A percentile compares a stretch with the other conserved stretches of the same genome.
These are phyloP conservation scores for Neodiprion virginianus DNA, from an alignment of 1,140 invertebrate genomes.

Conservation along the genomic window DNA sequence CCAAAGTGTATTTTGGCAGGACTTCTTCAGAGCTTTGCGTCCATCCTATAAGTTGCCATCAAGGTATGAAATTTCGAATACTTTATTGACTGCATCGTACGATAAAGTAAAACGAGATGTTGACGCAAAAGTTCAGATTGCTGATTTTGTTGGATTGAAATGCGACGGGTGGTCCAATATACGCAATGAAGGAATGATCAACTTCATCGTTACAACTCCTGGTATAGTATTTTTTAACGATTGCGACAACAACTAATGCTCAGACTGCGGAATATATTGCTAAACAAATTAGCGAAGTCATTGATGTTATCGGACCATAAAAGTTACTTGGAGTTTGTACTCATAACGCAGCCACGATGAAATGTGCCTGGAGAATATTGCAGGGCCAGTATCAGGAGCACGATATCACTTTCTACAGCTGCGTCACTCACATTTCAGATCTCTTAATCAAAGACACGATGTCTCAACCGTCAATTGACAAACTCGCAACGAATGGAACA, in stretches of 20 bases:
- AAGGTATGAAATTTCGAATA: no score
- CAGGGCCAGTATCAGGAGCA: constrained; percentile 23
- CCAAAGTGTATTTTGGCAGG: constrained; percentile 13
- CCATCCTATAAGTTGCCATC: no score
- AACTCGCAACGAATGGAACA: constrained; percentile 10
- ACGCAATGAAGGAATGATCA: constrained; percentile 33
- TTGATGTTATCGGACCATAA: no score
- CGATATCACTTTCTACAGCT: constrained; percentile 21
- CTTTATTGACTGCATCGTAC: no score
- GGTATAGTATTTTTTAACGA: constrained; percentile 31
- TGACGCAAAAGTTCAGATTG: background rate
- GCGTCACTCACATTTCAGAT: constrained; percentile 27
- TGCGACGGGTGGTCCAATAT: constrained; percentile 46
- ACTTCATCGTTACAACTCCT: constrained; percentile 35
- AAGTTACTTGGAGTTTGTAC: constrained; percentile 14
- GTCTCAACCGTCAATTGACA: constrained; percentile 9
- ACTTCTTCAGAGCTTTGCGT: no score
- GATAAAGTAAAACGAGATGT: no score
- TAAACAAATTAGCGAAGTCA: no score
- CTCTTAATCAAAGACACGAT: constrained; percentile 23
- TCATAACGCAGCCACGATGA: constrained; percentile 35
- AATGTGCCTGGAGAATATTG: constrained; percentile 28
- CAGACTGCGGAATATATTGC: no score
- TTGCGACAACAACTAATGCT: no score
- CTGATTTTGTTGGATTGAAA: constrained; percentile 32